These are phyloP conservation scores for Lanistes nyassanus DNA, from an alignment of 1,140 invertebrate species.

Conservation along the genomic window DNA sequence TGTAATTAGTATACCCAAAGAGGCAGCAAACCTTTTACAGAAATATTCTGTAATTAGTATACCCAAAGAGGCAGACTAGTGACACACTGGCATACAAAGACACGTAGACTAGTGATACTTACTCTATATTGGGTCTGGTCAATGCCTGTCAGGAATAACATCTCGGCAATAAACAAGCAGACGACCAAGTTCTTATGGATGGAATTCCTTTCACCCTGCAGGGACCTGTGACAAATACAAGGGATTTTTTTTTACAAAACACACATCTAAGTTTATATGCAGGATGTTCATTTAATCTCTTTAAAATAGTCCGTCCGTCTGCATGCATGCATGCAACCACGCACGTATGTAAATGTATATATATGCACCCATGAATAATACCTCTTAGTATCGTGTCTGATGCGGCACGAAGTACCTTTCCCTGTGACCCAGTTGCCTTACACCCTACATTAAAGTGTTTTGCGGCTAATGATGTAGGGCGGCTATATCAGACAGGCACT, in stretches of 20 bases:
- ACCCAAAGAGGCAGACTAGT: too few species aligned
- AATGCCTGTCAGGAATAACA: slow-evolving; percentile 92
- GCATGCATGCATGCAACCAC: not conserved
- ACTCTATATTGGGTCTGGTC: slow-evolving; percentile 61
- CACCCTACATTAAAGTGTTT: too few species aligned
- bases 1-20: not conserved
- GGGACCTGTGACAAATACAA: slow-evolving; percentile 71
- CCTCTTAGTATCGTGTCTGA: too few species aligned
- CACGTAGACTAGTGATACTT: not conserved
- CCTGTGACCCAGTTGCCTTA: too few species aligned
- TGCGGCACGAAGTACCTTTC: too few species aligned
- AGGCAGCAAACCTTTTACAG: not conserved
- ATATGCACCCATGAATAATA: slow-evolving; percentile 18
- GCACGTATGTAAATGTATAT: slow-evolving; percentile 8
- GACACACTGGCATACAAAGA: not conserved
- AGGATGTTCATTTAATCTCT: too few species aligned
- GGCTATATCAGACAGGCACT: too few species aligned
- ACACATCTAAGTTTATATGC: not conserved
- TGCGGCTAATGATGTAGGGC: too few species aligned
- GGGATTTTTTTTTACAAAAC: slow-evolving; percentile 23
- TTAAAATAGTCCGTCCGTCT: not conserved
- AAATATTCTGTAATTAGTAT: too few species aligned
- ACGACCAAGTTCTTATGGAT: slow-evolving; percentile 93
- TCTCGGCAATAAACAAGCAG: slow-evolving; percentile 89
- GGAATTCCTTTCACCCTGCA: slow-evolving; percentile 74